Percentiles rank a stretch among this genome's conserved stretches.
Conservation (phyloP, 37 sponge, comb jelly and placozoan genomes). For the Agelas oroides region DNA sequence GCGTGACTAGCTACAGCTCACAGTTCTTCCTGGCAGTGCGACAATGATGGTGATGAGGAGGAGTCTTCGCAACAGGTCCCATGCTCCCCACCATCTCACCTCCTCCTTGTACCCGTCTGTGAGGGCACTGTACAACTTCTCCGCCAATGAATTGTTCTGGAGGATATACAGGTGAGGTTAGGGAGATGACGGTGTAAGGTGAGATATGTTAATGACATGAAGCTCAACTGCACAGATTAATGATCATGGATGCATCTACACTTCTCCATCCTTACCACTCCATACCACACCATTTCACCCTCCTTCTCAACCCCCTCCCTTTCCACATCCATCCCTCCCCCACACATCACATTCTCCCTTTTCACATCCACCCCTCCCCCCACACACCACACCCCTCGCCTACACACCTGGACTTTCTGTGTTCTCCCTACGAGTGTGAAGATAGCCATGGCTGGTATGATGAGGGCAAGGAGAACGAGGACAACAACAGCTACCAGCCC, state of each 20-base stretch:
- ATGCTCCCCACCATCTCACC: constrained; percentile 53
- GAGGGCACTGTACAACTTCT: constrained; percentile 18
- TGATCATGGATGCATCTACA: too few species aligned
- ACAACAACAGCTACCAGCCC: constrained; percentile 51
- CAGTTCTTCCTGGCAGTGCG: constrained; percentile 68
- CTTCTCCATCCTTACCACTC: too few species aligned
- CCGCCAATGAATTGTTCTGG: constrained; percentile 16
- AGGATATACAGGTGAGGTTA: too few species aligned
- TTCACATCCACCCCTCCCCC: too few species aligned
- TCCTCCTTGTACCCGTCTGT: constrained; percentile 60
- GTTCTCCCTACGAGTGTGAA: neutral
- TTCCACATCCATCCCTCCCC: too few species aligned
- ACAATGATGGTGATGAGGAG: constrained; percentile 39
- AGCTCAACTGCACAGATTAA: too few species aligned
- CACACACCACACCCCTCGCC: neutral
- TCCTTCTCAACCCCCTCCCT: too few species aligned
- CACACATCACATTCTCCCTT: too few species aligned
- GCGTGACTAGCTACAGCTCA: constrained; percentile 23
- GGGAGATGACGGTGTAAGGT: neutral
- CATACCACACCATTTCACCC: too few species aligned
- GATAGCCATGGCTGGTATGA: constrained; percentile 24
- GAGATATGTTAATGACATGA: neutral
- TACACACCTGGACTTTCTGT: too few species aligned
- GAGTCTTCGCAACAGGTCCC: constrained; percentile 60
- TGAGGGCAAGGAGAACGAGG: constrained; percentile 9